phyloP scores from a whole-genome alignment of 2,113 vertebrate species.

The Sula dactylatra region DNA sequence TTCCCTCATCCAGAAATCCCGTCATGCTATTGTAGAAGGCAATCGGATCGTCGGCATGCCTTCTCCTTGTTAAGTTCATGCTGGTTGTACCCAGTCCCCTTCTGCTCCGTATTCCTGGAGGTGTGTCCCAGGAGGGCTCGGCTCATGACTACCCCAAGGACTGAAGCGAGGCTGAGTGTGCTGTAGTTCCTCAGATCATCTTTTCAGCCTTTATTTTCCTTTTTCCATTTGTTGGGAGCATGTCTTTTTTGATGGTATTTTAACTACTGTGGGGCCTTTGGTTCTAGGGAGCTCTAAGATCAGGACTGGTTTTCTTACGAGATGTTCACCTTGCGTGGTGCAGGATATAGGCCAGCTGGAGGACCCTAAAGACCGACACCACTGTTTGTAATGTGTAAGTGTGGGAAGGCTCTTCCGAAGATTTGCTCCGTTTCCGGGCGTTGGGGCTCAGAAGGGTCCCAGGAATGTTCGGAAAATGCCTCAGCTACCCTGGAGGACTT shows the following conservation, averaged over 20 bases:
- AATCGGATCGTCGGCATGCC: rapidly evolving
- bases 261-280: rapidly evolving
- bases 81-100: neutral
- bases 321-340: neutral
- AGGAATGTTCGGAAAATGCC: neutral
- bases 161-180: rapidly evolving
- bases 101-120: neutral
- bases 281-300: neutral
- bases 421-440: neutral
- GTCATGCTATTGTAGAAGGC: neutral
- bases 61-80: neutral
- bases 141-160: neutral
- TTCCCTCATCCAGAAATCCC: neutral
- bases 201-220: neutral
- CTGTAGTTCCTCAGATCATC: neutral
- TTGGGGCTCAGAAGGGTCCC: neutral
- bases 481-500: neutral
- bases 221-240: rapidly evolving
- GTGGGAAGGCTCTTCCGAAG: neutral
- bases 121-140: neutral
- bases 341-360: neutral
- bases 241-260: neutral
- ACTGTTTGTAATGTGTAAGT: rapidly evolving
- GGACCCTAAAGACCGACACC: neutral
- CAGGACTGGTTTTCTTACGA: neutral